Base-by-base conservation (phyloP, 2,113 vertebrate species). In the Aptenodytes patagonicus region DNA sequence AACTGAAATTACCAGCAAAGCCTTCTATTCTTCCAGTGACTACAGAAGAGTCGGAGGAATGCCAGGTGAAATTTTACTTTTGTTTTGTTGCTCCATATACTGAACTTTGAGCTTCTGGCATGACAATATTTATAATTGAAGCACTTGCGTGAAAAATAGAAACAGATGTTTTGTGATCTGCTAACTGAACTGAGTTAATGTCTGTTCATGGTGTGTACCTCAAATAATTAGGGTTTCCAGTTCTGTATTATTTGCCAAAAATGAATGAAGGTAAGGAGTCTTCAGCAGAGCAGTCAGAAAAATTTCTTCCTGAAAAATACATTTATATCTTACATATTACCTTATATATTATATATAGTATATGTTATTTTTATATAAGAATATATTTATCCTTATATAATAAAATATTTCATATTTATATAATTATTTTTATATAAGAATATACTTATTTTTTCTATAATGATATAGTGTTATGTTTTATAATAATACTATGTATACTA, bases 1-100 rank as follows among this genome's bases (percentile, higher is more conserved):
- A 99, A 98, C 98, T 99, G 85, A 99, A 99, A 98, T 98, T 99
- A 97, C 99, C 99, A 77, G 96, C 98, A 86, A 99, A 99, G 97
- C 97, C 98, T 64, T 98, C 98, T 97, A 98, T 99, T 97, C 99
- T 99, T 97, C 98, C 99, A 24, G 98, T 98, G 92, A 98, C 98
- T 85, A 97, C 98, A 54, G 99, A 99, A 70, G 99, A 99, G 25
- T 93, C 98, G 3, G 99, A 99, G 72, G 98, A 99, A 88, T 98
- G 99, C 98, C 99, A 99, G 98, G 99, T 99, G 98, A 95, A 90
- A 36, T 61, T 93, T 77, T 75, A 46, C 11, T 61, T 72, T 36
- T 60, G 21, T 85, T 87, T 69, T 71, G 1, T 80, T 65, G 66
- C 47, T 94, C 79, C 8, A 3, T 76, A 60, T 83, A 12, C 60